phyloP scores from a whole-genome alignment of 2,888 invertebrate species.

The Megastigmus dorsalis region DNA sequence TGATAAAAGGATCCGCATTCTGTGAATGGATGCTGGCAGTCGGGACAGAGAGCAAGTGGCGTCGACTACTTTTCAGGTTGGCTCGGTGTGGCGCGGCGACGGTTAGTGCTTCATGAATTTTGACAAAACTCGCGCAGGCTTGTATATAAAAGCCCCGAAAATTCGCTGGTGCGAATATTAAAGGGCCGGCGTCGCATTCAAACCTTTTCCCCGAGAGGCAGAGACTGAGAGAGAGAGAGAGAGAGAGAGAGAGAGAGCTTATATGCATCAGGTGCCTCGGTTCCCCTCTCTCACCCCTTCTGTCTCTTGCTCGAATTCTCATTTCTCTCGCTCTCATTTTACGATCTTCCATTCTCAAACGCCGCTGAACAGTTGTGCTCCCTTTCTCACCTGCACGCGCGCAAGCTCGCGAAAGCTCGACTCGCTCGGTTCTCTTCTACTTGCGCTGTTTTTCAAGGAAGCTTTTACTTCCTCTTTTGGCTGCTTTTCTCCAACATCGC shows the following conservation, averaged over 20 bases:
- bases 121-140: conserved; percentile 41
- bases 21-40: no score
- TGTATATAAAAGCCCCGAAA: conserved; percentile 42
- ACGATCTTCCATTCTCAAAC: conserved; percentile 36
- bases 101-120: conserved; percentile 48
- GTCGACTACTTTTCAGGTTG: conserved; percentile 31
- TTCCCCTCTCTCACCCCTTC: neutral
- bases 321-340: conserved; percentile 30
- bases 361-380: no score
- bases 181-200: conserved; percentile 38
- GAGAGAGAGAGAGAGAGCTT: no score
- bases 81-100: neutral
- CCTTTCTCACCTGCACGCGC: conserved; percentile 6
- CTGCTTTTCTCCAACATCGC: neutral
- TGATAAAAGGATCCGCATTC: conserved; percentile 1
- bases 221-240: no score
- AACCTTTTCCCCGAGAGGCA: no score
- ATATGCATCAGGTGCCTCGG: conserved; percentile 38
- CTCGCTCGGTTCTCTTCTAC: neutral
- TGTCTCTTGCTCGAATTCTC: conserved; percentile 24
- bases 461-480: no score
- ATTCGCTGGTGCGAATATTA: conserved; percentile 47
- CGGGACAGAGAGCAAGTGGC: conserved; percentile 9
- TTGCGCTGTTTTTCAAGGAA: no score
- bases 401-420: no score